phyloP scores from a whole-genome alignment of 2,797 vertebrate genomes.

The Bovichtus variegatus region DNA sequence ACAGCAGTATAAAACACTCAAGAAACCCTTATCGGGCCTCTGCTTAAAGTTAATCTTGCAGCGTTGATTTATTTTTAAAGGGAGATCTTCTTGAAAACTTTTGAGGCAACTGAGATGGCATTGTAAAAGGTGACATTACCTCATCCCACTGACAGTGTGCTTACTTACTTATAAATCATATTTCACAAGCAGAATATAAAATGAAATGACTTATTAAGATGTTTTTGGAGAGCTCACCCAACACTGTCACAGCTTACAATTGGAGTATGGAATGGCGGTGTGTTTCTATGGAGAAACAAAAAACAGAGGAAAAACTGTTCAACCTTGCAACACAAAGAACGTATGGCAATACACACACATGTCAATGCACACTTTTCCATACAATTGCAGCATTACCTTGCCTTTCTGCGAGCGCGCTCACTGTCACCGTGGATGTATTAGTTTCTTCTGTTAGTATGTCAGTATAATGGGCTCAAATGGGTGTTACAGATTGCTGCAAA shows the following conservation, averaged over 20 bases:
- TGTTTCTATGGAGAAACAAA: not conserved
- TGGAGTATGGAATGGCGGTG: not conserved
- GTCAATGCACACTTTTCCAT: not conserved
- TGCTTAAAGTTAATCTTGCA: constrained; percentile 55
- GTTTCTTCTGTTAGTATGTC: constrained; percentile 12
- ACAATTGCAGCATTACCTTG: constrained; percentile 1
- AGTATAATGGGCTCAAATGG: constrained; percentile 19
- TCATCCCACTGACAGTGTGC: constrained; percentile 3
- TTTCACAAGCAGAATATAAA: constrained; percentile 44
- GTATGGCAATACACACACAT: not conserved
- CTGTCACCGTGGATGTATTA: not conserved
- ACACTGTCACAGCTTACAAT: constrained; percentile 15
- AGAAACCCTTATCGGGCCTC: constrained; percentile 46
- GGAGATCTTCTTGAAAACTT: constrained; percentile 39
- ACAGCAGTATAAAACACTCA: constrained; percentile 63
- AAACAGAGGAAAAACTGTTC: not conserved
- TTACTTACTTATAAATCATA: constrained; percentile 53
- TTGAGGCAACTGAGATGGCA: constrained; percentile 20
- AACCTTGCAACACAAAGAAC: not conserved
- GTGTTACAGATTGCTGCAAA: constrained; percentile 1
- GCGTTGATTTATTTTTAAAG: constrained; percentile 62
- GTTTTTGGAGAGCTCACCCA: constrained; percentile 26
- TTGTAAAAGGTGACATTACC: constrained; percentile 49
- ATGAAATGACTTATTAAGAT: constrained; percentile 51
- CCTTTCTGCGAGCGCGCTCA: not conserved